Evolutionary conservation across 2,797 vertebrate genomes (phyloP), one percentile per base, ranked within the genome.

Genomic region (Hephaestus fuliginosus): DNA sequence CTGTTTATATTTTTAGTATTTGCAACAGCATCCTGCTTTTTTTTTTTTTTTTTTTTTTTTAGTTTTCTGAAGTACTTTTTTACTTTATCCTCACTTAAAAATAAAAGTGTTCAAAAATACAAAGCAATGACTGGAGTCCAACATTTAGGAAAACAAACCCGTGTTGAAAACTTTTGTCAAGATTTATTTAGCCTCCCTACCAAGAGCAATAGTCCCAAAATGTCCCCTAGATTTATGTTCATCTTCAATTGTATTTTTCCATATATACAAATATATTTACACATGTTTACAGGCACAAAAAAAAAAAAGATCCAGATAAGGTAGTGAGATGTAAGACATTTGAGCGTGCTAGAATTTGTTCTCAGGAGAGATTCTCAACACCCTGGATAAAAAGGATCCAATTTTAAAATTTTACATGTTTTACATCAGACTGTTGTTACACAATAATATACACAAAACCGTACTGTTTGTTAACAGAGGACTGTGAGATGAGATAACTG

Each of bases 261-360:
- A 93, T 89, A 93, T 94, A 88, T 89, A 93, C 91, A 94, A 69
- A 93, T 78, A 88, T 93, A 95, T 94, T 91, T 94, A 95, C 93
- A 95, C 71, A 90, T 83, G 70, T 90, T 93, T 93, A 94, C 92
- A 95, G 76, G 74, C 85, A 92, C 85, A 90, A 51, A 76, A 89
- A 64, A 86, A 76, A 39, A 25, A 25, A 25, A 33, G 3, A 71
- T 79, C 57, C 65, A 83, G 61, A 70, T 86, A 56, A 80, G 49
- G 66, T 78, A 51, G n/a, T 83, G 68, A 83, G 78, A 81, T 73
- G 78, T 72, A 82, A 84, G 52, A 91, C 78, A 86, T 57, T 28
- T 72, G 53, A 80, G 53, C 57, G 41, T 41, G 61, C n/a, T 65
- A 68, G 61, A 58, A 68, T 78, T 84, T 84, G 58, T 79, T 89